These are phyloP conservation scores for Typhlichthys subterraneus DNA, from an alignment of 2,797 vertebrate genomes.

Conservation along the genomic window DNA sequence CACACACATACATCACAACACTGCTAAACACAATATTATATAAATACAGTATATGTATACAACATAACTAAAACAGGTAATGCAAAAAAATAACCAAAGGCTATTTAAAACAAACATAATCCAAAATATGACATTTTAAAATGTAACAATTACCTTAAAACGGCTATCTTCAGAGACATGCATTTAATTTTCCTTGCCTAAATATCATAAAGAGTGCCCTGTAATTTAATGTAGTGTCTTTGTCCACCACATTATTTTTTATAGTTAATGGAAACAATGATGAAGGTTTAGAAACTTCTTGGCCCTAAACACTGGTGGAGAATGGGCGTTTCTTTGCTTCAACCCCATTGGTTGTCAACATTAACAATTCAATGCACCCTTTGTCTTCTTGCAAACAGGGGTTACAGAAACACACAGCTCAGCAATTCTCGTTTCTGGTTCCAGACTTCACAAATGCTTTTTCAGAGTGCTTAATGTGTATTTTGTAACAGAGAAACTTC, in stretches of 20 bases:
- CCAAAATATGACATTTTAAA: neutral
- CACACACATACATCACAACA: constrained; percentile 14
- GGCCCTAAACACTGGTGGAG: constrained; percentile 37
- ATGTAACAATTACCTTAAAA: constrained; percentile 62
- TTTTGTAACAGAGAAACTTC: constrained; percentile 46
- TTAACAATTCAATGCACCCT: constrained; percentile 58
- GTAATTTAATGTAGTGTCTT: constrained; percentile 37
- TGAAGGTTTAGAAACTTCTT: constrained; percentile 74
- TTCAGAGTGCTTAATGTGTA: constrained; percentile 69
- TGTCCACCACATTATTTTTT: constrained; percentile 66
- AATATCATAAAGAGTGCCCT: constrained; percentile 27
- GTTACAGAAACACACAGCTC: constrained; percentile 54
- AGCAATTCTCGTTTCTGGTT: constrained; percentile 61
- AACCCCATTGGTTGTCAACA: constrained; percentile 55
- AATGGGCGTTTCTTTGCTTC: constrained; percentile 39
- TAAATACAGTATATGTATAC: neutral
- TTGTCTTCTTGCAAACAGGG: constrained; percentile 53
- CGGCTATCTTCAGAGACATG: constrained; percentile 63
- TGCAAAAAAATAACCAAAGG: neutral
- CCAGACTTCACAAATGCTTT: constrained; percentile 32
- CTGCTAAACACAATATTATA: neutral
- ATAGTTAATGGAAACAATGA: constrained; percentile 75
- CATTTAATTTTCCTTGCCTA: constrained; percentile 37
- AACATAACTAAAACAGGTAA: neutral
- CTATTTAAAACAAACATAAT: no score